phyloP scores from a whole-genome alignment of 1,140 invertebrate species.

The Drosophila pseudoobscura region DNA sequence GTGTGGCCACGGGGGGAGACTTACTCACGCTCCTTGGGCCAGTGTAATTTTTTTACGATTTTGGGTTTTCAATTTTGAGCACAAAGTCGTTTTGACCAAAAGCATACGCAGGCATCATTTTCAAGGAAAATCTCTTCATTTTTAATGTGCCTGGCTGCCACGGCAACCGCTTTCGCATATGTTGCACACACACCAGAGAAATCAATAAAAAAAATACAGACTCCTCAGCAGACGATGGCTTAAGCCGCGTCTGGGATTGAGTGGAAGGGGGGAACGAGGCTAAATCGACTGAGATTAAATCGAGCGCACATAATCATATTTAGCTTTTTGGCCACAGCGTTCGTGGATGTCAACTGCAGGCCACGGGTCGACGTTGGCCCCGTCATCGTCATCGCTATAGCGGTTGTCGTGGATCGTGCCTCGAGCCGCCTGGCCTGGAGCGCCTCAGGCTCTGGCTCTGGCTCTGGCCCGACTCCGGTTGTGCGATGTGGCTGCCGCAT shows the following conservation, averaged over 20 bases:
- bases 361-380: slow-evolving; percentile 35
- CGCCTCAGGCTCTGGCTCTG: background rate
- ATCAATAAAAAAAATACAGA: slow-evolving; percentile 23
- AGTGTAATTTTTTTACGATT: slow-evolving; percentile 66
- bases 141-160: slow-evolving; percentile 62
- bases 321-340: slow-evolving; percentile 69
- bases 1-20: slow-evolving; percentile 5
- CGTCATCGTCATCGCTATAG: background rate
- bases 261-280: slow-evolving; percentile 27
- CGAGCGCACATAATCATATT: slow-evolving; percentile 81
- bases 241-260: slow-evolving; percentile 1
- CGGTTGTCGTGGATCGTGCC: slow-evolving; percentile 62
- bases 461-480: too few species aligned
- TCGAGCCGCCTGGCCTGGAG: slow-evolving; percentile 2
- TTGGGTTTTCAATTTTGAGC: slow-evolving; percentile 68
- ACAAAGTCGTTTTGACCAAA: slow-evolving; percentile 77
- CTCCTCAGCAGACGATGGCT: slow-evolving; percentile 13
- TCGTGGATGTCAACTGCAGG: slow-evolving; percentile 72
- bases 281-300: slow-evolving; percentile 75
- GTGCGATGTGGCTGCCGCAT: background rate
- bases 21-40: slow-evolving; percentile 61
- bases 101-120: slow-evolving; percentile 65
- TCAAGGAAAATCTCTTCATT: slow-evolving; percentile 82
- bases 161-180: slow-evolving; percentile 53
- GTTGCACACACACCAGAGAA: slow-evolving; percentile 48